Conservation (phyloP, 2,113 vertebrate species). For the Limanda limanda region DNA sequence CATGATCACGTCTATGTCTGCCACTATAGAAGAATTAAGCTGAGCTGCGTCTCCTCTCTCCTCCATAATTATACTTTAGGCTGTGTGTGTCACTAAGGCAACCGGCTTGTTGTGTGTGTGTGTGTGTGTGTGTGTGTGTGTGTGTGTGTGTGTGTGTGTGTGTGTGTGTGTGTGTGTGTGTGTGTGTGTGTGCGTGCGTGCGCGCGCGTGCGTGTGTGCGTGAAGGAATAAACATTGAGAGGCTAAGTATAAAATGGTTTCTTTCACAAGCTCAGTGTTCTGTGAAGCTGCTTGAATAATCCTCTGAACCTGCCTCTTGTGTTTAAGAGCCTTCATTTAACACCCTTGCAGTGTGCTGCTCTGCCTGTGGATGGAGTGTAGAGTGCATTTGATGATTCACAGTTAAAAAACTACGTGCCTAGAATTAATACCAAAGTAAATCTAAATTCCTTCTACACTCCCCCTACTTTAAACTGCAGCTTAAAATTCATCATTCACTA, state of each 20-base stretch:
- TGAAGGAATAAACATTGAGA: not conserved
- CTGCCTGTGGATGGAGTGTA: constrained; percentile 4
- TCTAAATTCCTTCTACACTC: not conserved
- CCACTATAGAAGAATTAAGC: not conserved
- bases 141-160: too few relatives aligned
- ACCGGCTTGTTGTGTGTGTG: too few relatives aligned
- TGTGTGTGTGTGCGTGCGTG: too few relatives aligned
- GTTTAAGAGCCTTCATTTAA: too few relatives aligned
- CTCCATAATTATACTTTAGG: constrained; percentile 59
- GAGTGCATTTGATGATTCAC: not conserved
- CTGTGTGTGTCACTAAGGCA: constrained; percentile 9
- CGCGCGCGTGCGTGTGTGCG: too few relatives aligned
- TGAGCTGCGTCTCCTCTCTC: too few relatives aligned
- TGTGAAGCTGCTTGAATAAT: constrained; percentile 3
- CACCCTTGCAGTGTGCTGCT: constrained; percentile 8
- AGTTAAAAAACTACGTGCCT: not conserved
- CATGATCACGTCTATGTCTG: not conserved
- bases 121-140: too few relatives aligned
- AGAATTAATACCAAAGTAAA: not conserved
- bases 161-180: too few relatives aligned
- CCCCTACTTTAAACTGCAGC: not conserved
- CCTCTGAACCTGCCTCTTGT: too few relatives aligned
- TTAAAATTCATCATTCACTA: not conserved
- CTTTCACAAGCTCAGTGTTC: not conserved
- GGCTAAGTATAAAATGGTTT: too few relatives aligned